Base-by-base conservation (phyloP, 2,797 vertebrate species). In the Oreochromis grahami region DNA sequence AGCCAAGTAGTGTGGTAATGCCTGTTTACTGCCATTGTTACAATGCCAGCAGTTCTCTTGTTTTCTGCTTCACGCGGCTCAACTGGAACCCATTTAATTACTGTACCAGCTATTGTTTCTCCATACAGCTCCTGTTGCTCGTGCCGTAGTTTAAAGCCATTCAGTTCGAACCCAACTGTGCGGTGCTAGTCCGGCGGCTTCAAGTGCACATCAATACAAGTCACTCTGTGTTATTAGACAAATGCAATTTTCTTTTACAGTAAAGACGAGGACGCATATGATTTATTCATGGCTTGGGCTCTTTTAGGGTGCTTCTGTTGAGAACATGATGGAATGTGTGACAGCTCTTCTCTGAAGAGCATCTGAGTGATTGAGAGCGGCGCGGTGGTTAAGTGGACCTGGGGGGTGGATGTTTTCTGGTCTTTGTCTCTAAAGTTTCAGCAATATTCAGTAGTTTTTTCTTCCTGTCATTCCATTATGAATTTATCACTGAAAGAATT, bases 261-360 rank as follows among this genome's bases (percentile, higher is more conserved):
- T 87, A 53, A 89, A 84, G 88, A 72, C 7, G 72, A 74, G 82
- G 93, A 89, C 45, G 43, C 83, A 50, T 80, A 90, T 94, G 94
- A 91, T 93, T 96, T 92, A 95, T 95, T 95, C 94, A 95, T 93
- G 90, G 81, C 79, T 70, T 80, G 76, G 86, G 76, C 91, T 89
- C 90, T 94, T 92, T 90, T 86, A 80, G 80, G 91, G 88, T 91
- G 85, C 93, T 95, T 93, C 89, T 90, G 89, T 90, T 80, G 87
- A 94, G 93, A 87, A 91, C 91, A 85, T 91, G 92, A 94, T 93
- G 91, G 93, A 89, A 84, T n/a, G 52, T 83, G 52, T 90, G 90
- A 94, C 93, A 91, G 93, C 93, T 89, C 91, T 84, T 91, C 88
- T 92, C 79, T 86, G 68, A 90, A 88, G 88, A 88, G 90, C 36